Conservation (phyloP, 2,888 invertebrate species). For the Eristalinus aeneus region DNA sequence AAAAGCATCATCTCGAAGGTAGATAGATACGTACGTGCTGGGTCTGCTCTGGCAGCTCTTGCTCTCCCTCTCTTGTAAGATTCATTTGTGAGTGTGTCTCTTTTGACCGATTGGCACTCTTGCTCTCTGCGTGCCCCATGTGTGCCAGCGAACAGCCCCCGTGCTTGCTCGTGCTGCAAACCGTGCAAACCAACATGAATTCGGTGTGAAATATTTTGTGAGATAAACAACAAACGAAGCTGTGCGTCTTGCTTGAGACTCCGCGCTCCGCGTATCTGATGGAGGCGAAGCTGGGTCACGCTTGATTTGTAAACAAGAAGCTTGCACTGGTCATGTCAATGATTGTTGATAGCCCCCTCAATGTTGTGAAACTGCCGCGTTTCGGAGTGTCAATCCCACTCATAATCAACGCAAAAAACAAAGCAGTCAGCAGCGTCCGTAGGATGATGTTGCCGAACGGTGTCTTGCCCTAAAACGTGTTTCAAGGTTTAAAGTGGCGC, state of each 20-base stretch:
- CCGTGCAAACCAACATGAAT: constrained; percentile 43
- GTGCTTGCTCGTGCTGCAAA: constrained; percentile 49
- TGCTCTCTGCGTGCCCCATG: not conserved
- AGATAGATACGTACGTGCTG: constrained; percentile 12
- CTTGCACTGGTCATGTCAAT: constrained; percentile 26
- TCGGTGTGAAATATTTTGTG: constrained; percentile 52
- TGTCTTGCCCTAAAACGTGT: constrained; percentile 46
- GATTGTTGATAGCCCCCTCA: constrained; percentile 36
- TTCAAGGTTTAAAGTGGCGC: constrained; percentile 58
- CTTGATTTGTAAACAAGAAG: constrained; percentile 58
- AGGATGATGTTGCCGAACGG: constrained; percentile 31
- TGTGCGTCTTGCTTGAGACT: constrained; percentile 39
- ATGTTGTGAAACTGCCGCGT: constrained; percentile 36
- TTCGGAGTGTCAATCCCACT: constrained; percentile 41
- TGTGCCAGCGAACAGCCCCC: not conserved
- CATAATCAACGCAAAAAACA: constrained; percentile 1
- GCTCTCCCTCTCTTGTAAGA: not conserved
- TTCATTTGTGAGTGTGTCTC: not conserved
- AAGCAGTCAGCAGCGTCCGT: constrained; percentile 36
- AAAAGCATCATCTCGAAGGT: constrained; percentile 4
- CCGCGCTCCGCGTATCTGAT: constrained; percentile 20
- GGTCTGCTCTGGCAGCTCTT: not conserved
- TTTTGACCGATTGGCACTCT: not conserved
- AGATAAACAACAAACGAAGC: constrained; percentile 16
- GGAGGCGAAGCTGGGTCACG: constrained; percentile 50